Base-by-base conservation (phyloP, 92 coral and sea anemone genomes). In the Bergia puertoricense region DNA sequence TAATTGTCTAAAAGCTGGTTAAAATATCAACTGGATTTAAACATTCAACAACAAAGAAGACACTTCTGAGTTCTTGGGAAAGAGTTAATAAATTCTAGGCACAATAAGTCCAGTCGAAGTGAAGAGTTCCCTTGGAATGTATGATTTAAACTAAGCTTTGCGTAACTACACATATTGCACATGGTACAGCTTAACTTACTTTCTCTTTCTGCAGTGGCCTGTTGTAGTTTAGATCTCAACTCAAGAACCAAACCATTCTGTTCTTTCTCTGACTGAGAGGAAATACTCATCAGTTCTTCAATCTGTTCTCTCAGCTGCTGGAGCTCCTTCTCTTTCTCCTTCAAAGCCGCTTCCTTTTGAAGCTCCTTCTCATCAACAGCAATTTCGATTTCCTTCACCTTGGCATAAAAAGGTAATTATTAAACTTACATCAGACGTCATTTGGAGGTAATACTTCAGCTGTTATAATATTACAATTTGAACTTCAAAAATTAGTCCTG, bases 301-400 rank as follows among this genome's bases (percentile, higher is more conserved):
- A 94, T 92, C 65, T 92, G 93, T 39, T 85, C 85, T 88, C 93
- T 91, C 62, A 97, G 86, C 51, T 93, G 89, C 16, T 94, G 96
- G 3, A 95, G 91, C 85, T 97, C 98, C 79, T 95, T 96, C 85
- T 94, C 96, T 74, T 97, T 97, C 89, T 94, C 92, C 89, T 97
- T 97, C 85, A 97, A 87, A 14, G 96, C 98, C 4, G 96, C 99
- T 86, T 97, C 98, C 81, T 97, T 97, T 89, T 97, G 99, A 16
- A 97, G 92, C 81, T 97, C 99, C 85, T 97, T 96, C 88, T 97
- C 99, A 67, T 97, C 99, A 43, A 97, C 99, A 0, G 99, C 99
- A 0, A 97, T 91, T 90, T 97, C 99, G 48, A 95, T 94, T 86
- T 97, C 99, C 85, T 92, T 92, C 77, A 94, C 94, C 98, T 84